These are phyloP conservation scores for Drosophila infuscata DNA, from an alignment of 2,888 invertebrate species.

Conservation along the genomic window DNA sequence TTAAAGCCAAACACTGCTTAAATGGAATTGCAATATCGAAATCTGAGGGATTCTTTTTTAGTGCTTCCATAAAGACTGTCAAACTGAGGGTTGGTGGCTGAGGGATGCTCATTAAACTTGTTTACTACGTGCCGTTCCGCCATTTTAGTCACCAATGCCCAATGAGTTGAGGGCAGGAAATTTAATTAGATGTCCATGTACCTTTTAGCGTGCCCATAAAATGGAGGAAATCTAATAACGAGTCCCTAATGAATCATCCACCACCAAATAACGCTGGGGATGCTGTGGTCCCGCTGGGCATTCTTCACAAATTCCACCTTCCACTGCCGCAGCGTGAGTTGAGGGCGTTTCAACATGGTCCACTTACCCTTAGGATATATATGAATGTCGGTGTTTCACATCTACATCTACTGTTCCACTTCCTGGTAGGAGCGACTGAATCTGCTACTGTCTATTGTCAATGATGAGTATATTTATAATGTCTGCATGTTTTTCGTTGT, in stretches of 20 bases:
- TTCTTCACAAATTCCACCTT: background rate
- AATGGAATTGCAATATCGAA: conserved; percentile 1
- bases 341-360: conserved; percentile 45
- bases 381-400: background rate
- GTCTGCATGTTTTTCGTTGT: conserved; percentile 28
- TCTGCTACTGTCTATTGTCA: conserved; percentile 2
- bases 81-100: conserved; percentile 37
- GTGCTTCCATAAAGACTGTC: background rate
- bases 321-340: conserved; percentile 28
- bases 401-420: conserved; percentile 11
- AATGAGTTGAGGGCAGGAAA: conserved; percentile 63
- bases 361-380: background rate
- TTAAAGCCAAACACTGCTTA: background rate
- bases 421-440: background rate
- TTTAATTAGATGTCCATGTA: conserved; percentile 59
- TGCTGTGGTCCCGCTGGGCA: conserved; percentile 34
- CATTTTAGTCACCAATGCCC: conserved; percentile 63
- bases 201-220: conserved; percentile 76
- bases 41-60: background rate
- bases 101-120: conserved; percentile 47
- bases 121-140: conserved; percentile 65
- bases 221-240: conserved; percentile 58
- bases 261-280: conserved; percentile 47
- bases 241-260: conserved; percentile 54
- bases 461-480: conserved; percentile 31